Evolutionary conservation across 2,888 invertebrate genomes (phyloP), one percentile per base, ranked within the genome.

Genomic region (Lasioglossum figueresi): DNA sequence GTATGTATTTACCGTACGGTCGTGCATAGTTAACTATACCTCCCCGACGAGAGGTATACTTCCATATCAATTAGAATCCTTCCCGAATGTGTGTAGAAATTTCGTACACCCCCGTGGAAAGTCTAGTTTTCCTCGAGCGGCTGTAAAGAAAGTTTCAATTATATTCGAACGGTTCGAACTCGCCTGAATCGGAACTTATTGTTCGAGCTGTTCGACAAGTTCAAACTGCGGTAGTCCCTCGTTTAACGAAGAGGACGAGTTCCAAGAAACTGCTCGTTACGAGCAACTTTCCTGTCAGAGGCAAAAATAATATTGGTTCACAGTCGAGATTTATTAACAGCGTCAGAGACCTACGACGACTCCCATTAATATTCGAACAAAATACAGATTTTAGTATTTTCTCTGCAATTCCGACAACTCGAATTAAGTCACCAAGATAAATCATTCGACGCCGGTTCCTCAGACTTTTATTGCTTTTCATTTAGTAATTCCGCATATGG

Each of bases 1-100:
- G 34, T 70, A 84, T 84, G 80, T 86, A 79, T 40, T 68, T 68
- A 68, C 83, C 75, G 56, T 76, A 79, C 66, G 59, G 59, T 76
- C 66, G 72, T 19, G 66, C 37, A 56, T 31, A 71, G 77, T 78
- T 83, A 85, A 85, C 56, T 78, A 80, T 75, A 80, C 66, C 34
- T 72, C 56, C 56, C 45, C 71, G 78, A 75, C 63, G 34, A 14
- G 56, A 66, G 45, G 45, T 79, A 66, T 52, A n/a, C n/a, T 75
- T 63, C 23, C 27, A 31, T 56, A n/a, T 16, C 71, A 63, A 75
- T 70, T 40, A 56, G 23, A 70, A 70, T 72, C 48, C 56, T 56
- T 56, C n/a, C 48, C 31, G 23, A 73, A 43, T 14, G 43, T 23
- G 31, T 48, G 19, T 34, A 73, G 34, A 34, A 73, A 73, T 73